Conservation (phyloP, 2,888 invertebrate species). For the Eupithecia dodoneata region DNA sequence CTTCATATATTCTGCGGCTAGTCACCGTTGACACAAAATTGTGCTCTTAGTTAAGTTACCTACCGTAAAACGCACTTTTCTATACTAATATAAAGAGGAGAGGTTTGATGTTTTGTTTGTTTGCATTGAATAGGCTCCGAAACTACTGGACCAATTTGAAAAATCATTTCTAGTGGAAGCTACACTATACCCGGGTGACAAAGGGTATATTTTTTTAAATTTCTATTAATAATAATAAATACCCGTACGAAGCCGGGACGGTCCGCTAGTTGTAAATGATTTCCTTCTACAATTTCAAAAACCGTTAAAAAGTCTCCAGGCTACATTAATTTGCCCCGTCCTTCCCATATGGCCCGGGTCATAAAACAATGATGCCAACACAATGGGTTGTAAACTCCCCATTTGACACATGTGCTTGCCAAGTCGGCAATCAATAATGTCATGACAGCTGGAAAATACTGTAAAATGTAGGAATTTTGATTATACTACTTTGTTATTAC, state of each 20-base stretch:
- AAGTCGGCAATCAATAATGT: not conserved
- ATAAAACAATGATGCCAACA: constrained; percentile 34
- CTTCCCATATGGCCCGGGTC: constrained; percentile 14
- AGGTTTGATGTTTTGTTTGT: too few relatives aligned
- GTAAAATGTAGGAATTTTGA: constrained; percentile 6
- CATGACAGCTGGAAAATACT: not conserved
- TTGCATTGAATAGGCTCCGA: too few relatives aligned
- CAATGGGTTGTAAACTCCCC: constrained; percentile 33
- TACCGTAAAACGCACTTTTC: not conserved
- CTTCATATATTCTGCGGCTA: not conserved
- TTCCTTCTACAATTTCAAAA: not conserved
- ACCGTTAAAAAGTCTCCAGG: not conserved
- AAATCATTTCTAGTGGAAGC: too few relatives aligned
- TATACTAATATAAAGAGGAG: too few relatives aligned
- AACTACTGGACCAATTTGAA: too few relatives aligned
- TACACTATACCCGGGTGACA: too few relatives aligned
- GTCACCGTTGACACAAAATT: not conserved
- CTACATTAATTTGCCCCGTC: constrained; percentile 16
- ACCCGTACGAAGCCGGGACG: too few relatives aligned
- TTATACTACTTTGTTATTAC: constrained; percentile 2
- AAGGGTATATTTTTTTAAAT: too few relatives aligned
- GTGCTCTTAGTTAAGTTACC: too few relatives aligned
- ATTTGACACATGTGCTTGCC: constrained; percentile 49
- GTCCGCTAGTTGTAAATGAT: not conserved
- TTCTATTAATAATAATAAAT: too few relatives aligned